Evolutionary conservation across 2,113 vertebrate species (phyloP).

Genomic region (Gymnarchus niloticus): DNA sequence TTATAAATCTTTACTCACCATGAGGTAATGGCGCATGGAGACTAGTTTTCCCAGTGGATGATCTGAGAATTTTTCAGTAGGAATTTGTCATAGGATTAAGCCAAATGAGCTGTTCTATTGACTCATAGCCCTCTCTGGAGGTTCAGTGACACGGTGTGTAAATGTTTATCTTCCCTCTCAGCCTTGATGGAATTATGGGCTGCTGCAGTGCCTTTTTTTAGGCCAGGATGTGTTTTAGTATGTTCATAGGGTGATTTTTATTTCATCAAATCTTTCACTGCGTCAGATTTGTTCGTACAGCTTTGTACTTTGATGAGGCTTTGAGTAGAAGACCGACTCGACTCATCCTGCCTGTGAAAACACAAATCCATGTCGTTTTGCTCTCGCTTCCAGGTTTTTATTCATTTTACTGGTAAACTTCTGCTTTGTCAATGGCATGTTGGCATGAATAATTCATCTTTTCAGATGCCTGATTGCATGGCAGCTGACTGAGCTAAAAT

Average conservation of each 20-base stretch:
- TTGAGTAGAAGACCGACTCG: background rate
- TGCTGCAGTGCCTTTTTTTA: background rate
- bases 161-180: background rate
- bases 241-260: background rate
- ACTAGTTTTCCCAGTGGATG: background rate
- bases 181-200: background rate
- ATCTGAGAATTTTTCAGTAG: background rate
- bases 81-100: background rate
- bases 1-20: background rate
- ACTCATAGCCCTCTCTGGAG: background rate
- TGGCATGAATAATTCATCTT: slow-evolving; percentile 1
- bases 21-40: background rate
- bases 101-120: background rate
- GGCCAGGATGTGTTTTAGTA: background rate
- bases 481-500: background rate
- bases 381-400: background rate
- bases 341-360: background rate
- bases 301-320: background rate
- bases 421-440: background rate
- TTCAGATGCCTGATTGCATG: background rate
- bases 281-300: background rate
- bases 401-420: background rate
- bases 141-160: background rate
- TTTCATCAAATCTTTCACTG: no score
- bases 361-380: background rate